A percentile compares a stretch with the other conserved stretches of the same genome.
Evolutionary conservation across 2,797 vertebrate species (phyloP).

Genomic region (Danio albolineatus): DNA sequence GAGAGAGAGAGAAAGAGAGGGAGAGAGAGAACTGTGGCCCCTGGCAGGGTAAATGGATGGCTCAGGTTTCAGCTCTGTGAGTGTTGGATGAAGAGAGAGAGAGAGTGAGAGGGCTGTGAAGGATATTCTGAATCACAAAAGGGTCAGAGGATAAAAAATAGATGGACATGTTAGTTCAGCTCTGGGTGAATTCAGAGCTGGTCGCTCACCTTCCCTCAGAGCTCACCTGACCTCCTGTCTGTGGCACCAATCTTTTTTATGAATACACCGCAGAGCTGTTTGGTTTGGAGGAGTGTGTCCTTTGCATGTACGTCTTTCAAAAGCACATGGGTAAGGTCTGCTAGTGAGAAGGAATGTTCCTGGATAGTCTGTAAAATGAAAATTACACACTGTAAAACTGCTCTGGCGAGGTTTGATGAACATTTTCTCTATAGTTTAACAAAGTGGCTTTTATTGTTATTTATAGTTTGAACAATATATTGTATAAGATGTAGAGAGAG

Average conservation of each 20-base stretch:
- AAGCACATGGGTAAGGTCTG: background rate
- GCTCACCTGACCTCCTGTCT: constrained; percentile 33
- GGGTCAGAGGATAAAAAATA: constrained; percentile 55
- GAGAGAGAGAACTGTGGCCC: constrained; percentile 17
- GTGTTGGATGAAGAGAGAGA: constrained; percentile 23
- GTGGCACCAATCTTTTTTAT: constrained; percentile 3
- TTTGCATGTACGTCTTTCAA: background rate
- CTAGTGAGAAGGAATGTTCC: background rate
- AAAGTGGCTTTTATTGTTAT: too few relatives aligned
- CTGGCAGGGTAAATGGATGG: constrained; percentile 51
- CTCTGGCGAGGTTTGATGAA: too few relatives aligned
- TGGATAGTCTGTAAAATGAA: too few relatives aligned
- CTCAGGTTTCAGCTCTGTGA: constrained; percentile 53
- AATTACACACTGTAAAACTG: too few relatives aligned
- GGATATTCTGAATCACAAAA: constrained; percentile 47
- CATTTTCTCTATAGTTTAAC: too few relatives aligned
- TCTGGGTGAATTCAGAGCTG: constrained; percentile 40
- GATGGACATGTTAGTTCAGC: constrained; percentile 49
- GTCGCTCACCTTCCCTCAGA: constrained; percentile 35
- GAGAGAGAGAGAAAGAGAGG: constrained; percentile 27
- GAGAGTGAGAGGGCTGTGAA: constrained; percentile 17
- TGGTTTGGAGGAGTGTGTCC: background rate
- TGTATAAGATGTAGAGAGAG: too few relatives aligned
- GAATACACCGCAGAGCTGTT: background rate
- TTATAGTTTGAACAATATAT: too few relatives aligned